Percentiles rank a stretch among this genome's conserved stretches.
These are phyloP conservation scores for Rhabdornis inornatus DNA, from an alignment of 2,113 vertebrate species.

Conservation along the genomic window DNA sequence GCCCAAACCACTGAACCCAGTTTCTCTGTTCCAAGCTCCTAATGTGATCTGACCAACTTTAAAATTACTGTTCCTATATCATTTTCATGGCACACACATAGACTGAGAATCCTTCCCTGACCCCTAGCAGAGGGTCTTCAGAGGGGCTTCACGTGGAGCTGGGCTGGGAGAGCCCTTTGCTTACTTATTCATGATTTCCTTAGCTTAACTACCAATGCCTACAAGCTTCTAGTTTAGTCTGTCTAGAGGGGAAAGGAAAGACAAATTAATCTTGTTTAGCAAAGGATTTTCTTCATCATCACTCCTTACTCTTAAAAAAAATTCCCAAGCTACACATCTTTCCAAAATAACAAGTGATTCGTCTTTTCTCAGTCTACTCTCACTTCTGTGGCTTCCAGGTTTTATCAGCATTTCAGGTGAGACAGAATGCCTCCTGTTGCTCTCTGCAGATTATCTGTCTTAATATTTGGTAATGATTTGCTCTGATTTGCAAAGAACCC, in stretches of 20 bases:
- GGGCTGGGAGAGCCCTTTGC: not conserved
- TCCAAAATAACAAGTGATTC: not conserved
- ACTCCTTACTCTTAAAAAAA: not conserved
- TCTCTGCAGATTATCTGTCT: constrained; percentile 8
- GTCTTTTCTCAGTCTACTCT: constrained; percentile 37
- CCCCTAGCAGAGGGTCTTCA: not conserved
- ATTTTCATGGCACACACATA: not conserved
- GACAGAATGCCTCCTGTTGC: constrained; percentile 38
- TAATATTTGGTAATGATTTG: constrained; percentile 1
- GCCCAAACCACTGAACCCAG: not conserved
- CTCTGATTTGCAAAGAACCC: not conserved
- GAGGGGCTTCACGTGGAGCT: not conserved
- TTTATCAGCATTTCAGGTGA: constrained; percentile 54
- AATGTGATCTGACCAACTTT: not conserved
- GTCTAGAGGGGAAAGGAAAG: not conserved
- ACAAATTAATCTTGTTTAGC: not conserved
- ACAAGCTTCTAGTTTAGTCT: not conserved
- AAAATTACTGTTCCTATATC: not conserved
- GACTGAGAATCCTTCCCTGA: not conserved
- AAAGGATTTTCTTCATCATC: not conserved
- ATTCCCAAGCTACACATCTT: not conserved
- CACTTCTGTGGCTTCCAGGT: constrained; percentile 25
- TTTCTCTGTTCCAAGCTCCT: not conserved
- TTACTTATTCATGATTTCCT: not conserved
- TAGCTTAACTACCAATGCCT: not conserved